Evolutionary conservation across 1,140 invertebrate genomes (phyloP).

Genomic region (Dendrolimus kikuchii): DNA sequence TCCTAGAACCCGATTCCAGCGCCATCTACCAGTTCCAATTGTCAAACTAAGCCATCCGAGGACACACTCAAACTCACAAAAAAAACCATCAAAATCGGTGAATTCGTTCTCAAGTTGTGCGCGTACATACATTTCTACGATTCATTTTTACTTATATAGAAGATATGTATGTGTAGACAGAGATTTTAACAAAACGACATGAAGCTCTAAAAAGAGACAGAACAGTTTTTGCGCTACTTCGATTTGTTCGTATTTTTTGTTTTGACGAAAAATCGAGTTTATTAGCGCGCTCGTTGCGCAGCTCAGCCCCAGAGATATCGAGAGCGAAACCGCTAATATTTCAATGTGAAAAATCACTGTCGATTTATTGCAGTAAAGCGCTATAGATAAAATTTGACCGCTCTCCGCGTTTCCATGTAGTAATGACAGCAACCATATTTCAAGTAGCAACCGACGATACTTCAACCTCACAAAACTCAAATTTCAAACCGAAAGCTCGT

Average conservation of each 20-base stretch:
- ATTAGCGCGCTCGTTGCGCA: constrained; percentile 33
- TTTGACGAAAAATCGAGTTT: constrained; percentile 33
- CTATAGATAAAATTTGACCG: constrained; percentile 54
- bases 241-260: constrained; percentile 14
- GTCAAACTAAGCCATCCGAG: too few relatives aligned
- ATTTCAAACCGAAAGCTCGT: constrained; percentile 1
- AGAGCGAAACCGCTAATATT: constrained; percentile 46
- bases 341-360: constrained; percentile 48
- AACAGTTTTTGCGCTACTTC: constrained; percentile 9
- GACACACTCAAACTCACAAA: too few relatives aligned
- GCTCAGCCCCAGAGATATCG: constrained; percentile 33
- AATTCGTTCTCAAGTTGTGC: too few relatives aligned
- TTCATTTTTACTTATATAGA: too few relatives aligned
- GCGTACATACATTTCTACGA: too few relatives aligned
- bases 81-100: too few relatives aligned
- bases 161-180: too few relatives aligned
- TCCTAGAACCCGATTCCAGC: too few relatives aligned
- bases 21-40: too few relatives aligned
- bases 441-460: constrained; percentile 11
- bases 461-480: constrained; percentile 8
- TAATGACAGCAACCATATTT: constrained; percentile 20
- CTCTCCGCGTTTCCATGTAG: constrained; percentile 12
- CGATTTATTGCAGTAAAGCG: constrained; percentile 50
- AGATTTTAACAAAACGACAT: too few relatives aligned
- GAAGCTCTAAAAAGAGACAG: too few relatives aligned